phyloP scores from a whole-genome alignment of 2,888 invertebrate species.

The Saturnia japonica region DNA sequence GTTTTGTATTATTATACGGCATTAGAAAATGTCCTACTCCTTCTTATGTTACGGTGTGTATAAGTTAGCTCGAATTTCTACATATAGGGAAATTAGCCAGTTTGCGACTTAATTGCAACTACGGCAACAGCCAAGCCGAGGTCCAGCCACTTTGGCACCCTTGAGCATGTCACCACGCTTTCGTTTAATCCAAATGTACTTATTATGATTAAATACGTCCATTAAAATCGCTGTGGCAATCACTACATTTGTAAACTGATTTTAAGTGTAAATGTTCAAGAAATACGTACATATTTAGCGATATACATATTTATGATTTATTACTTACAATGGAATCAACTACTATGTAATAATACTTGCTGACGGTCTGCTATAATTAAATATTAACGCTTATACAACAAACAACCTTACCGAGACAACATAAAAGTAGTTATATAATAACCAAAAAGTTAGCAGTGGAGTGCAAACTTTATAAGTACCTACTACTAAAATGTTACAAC shows the following conservation, averaged over 20 bases:
- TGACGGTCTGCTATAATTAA: not conserved
- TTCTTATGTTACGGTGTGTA: no score
- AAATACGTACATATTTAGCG: not conserved
- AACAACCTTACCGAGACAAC: not conserved
- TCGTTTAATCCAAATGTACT: not conserved
- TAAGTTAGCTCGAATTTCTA: no score
- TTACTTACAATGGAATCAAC: not conserved
- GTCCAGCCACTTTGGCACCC: no score
- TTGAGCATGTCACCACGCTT: no score
- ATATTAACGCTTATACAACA: not conserved
- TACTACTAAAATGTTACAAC: constrained; percentile 36
- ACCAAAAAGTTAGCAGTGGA: not conserved
- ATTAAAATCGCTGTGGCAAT: not conserved
- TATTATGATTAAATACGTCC: not conserved
- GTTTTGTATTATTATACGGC: no score
- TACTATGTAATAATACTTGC: not conserved
- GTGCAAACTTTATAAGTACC: not conserved
- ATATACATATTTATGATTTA: not conserved
- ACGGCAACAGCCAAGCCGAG: no score
- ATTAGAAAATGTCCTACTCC: no score
- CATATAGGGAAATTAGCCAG: no score
- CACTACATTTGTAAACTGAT: not conserved
- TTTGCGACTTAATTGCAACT: no score
- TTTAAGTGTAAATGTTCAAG: not conserved
- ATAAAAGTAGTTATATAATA: not conserved